Evolutionary conservation across 1,140 invertebrate genomes (phyloP), one percentile per base, ranked within the genome.

Genomic region (Drosophila teissieri): DNA sequence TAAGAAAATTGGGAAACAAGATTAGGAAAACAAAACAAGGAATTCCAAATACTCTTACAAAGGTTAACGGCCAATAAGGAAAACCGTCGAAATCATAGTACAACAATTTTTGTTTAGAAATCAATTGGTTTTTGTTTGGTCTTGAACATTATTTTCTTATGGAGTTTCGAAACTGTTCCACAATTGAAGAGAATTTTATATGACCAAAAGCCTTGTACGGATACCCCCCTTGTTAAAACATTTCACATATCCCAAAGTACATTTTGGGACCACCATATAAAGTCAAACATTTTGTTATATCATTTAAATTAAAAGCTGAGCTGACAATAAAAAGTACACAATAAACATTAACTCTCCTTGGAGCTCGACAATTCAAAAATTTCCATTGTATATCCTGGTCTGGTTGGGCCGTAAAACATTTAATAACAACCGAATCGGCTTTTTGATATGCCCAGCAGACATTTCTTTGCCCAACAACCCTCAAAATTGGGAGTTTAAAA

Each of bases 231-330:
- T 34, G 27, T 51, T 51, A 65, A 51, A 51, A 17, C 17, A 34
- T 15, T 24, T 40, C 69, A 73, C 67, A 72, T 60, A 72, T 73
- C 31, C 51, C 11, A 37, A 46, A 22, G 42, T 19, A 45, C 14
- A 10, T 11, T 27, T 36, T 2, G 40, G 52, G 73, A 60, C 57
- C 40, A 40, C 64, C 55, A 63, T 73, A 76, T 76, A 88, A 89
- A 83, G 65, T 62, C 40, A 56, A 74, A 80, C 56, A 57, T 72
- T 81, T 78, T 57, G 68, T 67, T 78, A 72, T 86, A 78, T 86
- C 84, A 88, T 88, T 88, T 88, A 88, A 88, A 88, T 88, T 88
- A 88, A 88, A 88, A 78, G 84, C 84, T 49, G 36, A 78, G 77
- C 84, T 80, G 80, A 84, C 85, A 89, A 89, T 88, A 88, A 88